These are phyloP conservation scores for Fragum sueziense DNA, from an alignment of 2,888 invertebrate species.

Conservation along the genomic window DNA sequence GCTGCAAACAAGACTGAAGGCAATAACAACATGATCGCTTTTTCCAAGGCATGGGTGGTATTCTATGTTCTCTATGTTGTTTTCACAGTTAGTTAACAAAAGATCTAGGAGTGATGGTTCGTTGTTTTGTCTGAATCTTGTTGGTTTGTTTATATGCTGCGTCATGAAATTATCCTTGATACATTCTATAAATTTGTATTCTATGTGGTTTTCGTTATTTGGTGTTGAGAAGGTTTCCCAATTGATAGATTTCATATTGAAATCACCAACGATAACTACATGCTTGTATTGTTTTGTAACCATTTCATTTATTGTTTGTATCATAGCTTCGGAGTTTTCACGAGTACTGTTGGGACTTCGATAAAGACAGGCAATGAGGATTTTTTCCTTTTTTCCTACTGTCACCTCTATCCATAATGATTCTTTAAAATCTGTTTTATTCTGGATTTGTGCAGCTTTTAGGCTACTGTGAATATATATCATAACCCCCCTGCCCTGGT, in stretches of 20 bases:
- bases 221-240: not conserved
- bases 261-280: not conserved
- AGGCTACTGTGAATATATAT: not conserved
- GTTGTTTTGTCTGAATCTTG: not conserved
- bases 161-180: not conserved
- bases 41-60: too few relatives aligned
- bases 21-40: too few relatives aligned
- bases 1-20: too few relatives aligned
- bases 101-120: not conserved
- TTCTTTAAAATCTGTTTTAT: too few relatives aligned
- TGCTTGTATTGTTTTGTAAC: not conserved
- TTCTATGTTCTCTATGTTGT: not conserved
- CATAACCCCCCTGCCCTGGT: not conserved
- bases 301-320: not conserved
- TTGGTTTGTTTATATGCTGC: not conserved
- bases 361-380: not conserved
- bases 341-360: not conserved
- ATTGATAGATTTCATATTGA: not conserved
- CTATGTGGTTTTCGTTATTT: not conserved
- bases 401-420: too few relatives aligned
- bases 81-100: not conserved
- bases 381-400: too few relatives aligned
- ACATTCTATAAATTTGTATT: not conserved
- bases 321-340: not conserved
- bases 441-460: not conserved